A percentile compares a stretch with the other conserved stretches of the same genome.
Evolutionary conservation across 64 coral and sea anemone genomes (phyloP).

Genomic region (Porites lutea): DNA sequence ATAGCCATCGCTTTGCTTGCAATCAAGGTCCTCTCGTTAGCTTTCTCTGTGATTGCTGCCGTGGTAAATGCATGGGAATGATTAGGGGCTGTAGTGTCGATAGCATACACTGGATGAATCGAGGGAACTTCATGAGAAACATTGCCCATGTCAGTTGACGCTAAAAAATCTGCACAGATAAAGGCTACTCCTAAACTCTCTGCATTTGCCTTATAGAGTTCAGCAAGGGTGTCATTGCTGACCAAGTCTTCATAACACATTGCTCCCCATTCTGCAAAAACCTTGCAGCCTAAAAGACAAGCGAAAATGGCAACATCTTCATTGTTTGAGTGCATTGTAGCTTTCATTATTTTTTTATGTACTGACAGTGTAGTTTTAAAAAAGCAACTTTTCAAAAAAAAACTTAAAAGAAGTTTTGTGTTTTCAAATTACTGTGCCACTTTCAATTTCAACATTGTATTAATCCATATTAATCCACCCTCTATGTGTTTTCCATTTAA

Average conservation of each 20-base stretch:
- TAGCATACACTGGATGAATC: conserved; percentile 81
- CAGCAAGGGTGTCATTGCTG: conserved; percentile 71
- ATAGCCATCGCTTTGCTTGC: conserved; percentile 80
- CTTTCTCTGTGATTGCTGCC: conserved; percentile 61
- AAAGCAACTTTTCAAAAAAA: too few relatives aligned
- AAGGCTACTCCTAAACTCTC: conserved; percentile 80
- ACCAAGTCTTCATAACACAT: conserved; percentile 35
- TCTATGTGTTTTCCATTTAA: too few relatives aligned
- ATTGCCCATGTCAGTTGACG: conserved; percentile 90
- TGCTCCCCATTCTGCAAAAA: conserved; percentile 32
- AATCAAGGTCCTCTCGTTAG: conserved; percentile 77
- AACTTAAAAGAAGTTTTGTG: too few relatives aligned
- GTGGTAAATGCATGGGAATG: conserved; percentile 93
- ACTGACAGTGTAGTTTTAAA: too few relatives aligned
- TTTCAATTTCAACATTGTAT: too few relatives aligned
- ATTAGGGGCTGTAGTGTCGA: conserved; percentile 67
- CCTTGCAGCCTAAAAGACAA: conserved; percentile 56
- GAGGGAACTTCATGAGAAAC: conserved; percentile 78
- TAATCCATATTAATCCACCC: too few relatives aligned
- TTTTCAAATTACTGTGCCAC: too few relatives aligned
- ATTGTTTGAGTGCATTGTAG: too few relatives aligned
- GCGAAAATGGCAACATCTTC: neutral
- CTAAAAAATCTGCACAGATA: conserved; percentile 53
- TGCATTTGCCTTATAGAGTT: conserved; percentile 76
- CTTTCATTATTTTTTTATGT: too few relatives aligned